Conservation (phyloP, 1,140 invertebrate genomes). For the Calephelis virginiensis region DNA sequence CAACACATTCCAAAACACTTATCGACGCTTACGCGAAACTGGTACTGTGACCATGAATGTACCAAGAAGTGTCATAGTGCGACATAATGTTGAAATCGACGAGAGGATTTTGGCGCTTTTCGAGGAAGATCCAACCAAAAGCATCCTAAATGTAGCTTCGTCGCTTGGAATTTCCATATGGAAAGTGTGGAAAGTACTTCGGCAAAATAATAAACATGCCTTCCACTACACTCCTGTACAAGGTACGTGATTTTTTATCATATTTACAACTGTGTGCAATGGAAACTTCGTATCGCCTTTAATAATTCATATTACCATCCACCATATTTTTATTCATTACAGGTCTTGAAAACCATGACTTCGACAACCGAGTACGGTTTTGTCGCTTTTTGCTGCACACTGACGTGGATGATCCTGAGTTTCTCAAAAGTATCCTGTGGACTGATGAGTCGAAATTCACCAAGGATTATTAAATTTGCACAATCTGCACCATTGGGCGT, state of each 20-base stretch:
- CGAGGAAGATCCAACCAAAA: not conserved
- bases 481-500: not conserved
- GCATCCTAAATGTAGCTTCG: not conserved
- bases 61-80: not conserved
- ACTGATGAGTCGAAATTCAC: conserved; percentile 18
- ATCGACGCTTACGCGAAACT: not conserved
- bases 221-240: conserved; percentile 13
- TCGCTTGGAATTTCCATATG: not conserved
- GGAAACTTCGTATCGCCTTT: no score
- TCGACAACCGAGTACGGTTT: conserved; percentile 12
- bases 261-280: no score
- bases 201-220: conserved; percentile 16
- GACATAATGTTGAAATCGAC: not conserved
- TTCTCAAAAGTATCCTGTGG: not conserved
- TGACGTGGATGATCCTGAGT: conserved; percentile 15
- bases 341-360: conserved; percentile 14
- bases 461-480: not conserved
- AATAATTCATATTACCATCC: no score
- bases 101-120: not conserved
- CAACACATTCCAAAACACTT: not conserved
- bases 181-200: conserved; percentile 10
- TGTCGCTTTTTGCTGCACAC: conserved; percentile 7
- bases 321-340: conserved; percentile 2
- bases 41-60: not conserved
- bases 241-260: not conserved